These are phyloP conservation scores for Mythimna ferrago DNA, from an alignment of 2,888 invertebrate species.

Conservation along the genomic window DNA sequence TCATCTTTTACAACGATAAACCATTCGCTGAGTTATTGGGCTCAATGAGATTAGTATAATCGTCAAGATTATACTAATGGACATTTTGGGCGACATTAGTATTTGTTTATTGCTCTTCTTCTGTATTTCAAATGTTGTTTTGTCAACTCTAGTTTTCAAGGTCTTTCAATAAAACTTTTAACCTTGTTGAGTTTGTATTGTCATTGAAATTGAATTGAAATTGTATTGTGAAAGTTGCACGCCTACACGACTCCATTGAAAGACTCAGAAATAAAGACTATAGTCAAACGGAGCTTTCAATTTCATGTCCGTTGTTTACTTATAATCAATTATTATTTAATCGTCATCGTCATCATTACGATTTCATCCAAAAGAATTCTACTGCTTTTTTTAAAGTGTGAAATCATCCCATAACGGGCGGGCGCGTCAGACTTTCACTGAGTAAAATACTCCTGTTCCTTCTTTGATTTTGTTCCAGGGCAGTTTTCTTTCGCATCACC, in stretches of 20 bases:
- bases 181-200: constrained; percentile 10
- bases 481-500: too few relatives aligned
- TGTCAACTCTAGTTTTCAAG: constrained; percentile 5
- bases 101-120: constrained; percentile 6
- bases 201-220: too few relatives aligned
- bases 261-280: background rate
- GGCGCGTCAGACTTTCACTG: too few relatives aligned
- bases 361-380: too few relatives aligned
- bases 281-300: background rate
- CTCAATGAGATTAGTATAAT: constrained; percentile 33
- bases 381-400: too few relatives aligned
- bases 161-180: background rate
- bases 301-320: background rate
- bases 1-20: constrained; percentile 19
- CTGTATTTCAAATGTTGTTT: background rate
- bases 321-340: background rate
- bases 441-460: too few relatives aligned
- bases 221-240: background rate
- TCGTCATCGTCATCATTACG: too few relatives aligned
- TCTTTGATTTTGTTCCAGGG: too few relatives aligned
- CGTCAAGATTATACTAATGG: constrained; percentile 20
- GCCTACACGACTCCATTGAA: background rate
- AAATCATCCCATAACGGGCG: too few relatives aligned
- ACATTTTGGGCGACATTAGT: constrained; percentile 1
- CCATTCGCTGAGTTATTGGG: constrained; percentile 2